phyloP scores from a whole-genome alignment of 1,140 invertebrate species.

The Melanaphis sacchari region DNA sequence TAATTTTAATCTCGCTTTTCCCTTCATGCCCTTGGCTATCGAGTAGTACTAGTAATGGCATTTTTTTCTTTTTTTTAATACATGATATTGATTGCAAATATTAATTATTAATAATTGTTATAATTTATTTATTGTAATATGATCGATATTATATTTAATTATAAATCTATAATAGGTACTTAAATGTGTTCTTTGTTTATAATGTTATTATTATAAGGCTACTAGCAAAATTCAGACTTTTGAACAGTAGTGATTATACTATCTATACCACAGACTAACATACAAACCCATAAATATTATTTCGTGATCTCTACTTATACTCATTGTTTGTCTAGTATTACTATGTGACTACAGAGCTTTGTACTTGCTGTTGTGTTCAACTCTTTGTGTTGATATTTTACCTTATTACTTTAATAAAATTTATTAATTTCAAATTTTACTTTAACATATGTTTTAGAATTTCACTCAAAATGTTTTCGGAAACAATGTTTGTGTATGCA shows the following conservation, averaged over 20 bases:
- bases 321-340: neutral
- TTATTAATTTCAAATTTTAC: neutral
- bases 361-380: neutral
- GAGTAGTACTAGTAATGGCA: neutral
- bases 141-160: too few species aligned
- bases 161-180: too few species aligned
- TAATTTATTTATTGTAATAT: too few species aligned
- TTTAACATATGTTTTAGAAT: constrained; percentile 25
- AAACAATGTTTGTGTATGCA: neutral
- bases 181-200: too few species aligned
- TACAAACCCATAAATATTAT: too few species aligned
- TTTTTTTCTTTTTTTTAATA: neutral
- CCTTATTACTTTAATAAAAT: neutral
- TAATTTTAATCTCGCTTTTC: neutral
- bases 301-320: too few species aligned
- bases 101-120: too few species aligned
- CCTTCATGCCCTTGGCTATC: neutral
- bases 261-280: neutral
- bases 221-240: neutral
- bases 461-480: constrained; percentile 25
- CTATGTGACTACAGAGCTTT: neutral
- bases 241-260: neutral
- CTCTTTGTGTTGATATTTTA: neutral
- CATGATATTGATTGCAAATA: neutral
- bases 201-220: too few species aligned